Evolutionary conservation across 1,140 invertebrate genomes (phyloP).

Genomic region (Saccostrea echinata): DNA sequence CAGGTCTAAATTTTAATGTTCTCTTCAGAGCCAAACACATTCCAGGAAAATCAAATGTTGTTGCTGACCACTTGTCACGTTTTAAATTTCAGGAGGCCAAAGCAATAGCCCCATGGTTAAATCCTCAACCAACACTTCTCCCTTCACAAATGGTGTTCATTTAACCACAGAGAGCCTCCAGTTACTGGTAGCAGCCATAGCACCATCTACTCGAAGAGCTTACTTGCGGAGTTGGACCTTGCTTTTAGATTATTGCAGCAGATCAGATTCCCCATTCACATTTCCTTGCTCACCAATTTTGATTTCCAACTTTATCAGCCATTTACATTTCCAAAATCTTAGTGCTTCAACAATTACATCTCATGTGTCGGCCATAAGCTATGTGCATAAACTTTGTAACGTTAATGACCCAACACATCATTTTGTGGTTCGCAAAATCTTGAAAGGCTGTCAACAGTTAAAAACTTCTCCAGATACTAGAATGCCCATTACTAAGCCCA

Average conservation of each 20-base stretch:
- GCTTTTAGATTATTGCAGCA: not conserved
- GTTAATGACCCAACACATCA: slow-evolving; percentile 20
- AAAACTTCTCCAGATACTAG: slow-evolving; percentile 35
- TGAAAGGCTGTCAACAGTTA: slow-evolving; percentile 39
- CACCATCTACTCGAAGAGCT: slow-evolving; percentile 5
- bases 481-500: slow-evolving; percentile 25
- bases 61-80: slow-evolving; percentile 58
- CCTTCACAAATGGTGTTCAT: slow-evolving; percentile 11
- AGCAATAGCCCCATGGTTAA: slow-evolving; percentile 47
- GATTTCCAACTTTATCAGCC: slow-evolving; percentile 40
- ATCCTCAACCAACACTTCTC: not conserved
- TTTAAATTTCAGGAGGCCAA: slow-evolving; percentile 56
- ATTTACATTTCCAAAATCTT: not conserved
- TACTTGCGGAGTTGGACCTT: slow-evolving; percentile 27
- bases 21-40: slow-evolving; percentile 58
- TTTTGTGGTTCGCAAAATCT: slow-evolving; percentile 47
- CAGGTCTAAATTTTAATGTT: slow-evolving; percentile 50
- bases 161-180: not conserved
- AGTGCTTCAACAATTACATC: slow-evolving; percentile 44
- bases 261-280: not conserved
- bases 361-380: slow-evolving; percentile 51
- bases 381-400: slow-evolving; percentile 50
- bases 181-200: slow-evolving; percentile 47
- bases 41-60: slow-evolving; percentile 38
- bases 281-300: slow-evolving; percentile 23